Evolutionary conservation across 2,888 invertebrate genomes (phyloP).

Genomic region (Rhamnusium bicolor): DNA sequence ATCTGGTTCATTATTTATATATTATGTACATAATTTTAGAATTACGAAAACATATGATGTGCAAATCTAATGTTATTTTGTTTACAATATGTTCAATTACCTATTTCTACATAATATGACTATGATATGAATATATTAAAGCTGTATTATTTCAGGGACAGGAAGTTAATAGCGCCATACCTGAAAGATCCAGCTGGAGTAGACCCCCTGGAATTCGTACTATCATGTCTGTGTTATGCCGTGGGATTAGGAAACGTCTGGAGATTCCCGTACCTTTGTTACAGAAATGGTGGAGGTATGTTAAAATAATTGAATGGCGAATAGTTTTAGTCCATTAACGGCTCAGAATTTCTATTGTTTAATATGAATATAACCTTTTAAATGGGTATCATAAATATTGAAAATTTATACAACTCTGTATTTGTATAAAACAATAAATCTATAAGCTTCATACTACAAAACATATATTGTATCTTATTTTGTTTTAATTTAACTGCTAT

Average conservation of each 20-base stretch:
- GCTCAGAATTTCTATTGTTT: neutral
- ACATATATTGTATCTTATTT: too few species aligned
- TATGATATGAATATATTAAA: neutral
- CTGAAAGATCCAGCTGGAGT: slow-evolving; percentile 75
- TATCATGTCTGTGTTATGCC: slow-evolving; percentile 84
- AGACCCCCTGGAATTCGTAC: slow-evolving; percentile 81
- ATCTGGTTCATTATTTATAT: too few species aligned
- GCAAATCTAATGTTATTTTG: neutral
- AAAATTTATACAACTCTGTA: too few species aligned
- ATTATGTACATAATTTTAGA: too few species aligned
- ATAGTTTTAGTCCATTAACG: slow-evolving; percentile 7
- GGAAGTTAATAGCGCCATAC: slow-evolving; percentile 32
- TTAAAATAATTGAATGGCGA: slow-evolving; percentile 43
- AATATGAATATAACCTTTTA: neutral
- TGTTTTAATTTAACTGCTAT: too few species aligned
- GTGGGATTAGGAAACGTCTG: slow-evolving; percentile 86
- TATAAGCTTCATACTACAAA: too few species aligned
- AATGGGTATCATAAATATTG: neutral
- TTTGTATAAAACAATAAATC: too few species aligned
- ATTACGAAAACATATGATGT: neutral
- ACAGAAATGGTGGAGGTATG: slow-evolving; percentile 86
- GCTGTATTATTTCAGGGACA: slow-evolving; percentile 33
- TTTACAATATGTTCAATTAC: neutral
- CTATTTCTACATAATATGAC: neutral
- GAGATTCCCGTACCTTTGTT: slow-evolving; percentile 86